Conservation (phyloP, 1,140 invertebrate genomes). For the Micrasema longulum region DNA sequence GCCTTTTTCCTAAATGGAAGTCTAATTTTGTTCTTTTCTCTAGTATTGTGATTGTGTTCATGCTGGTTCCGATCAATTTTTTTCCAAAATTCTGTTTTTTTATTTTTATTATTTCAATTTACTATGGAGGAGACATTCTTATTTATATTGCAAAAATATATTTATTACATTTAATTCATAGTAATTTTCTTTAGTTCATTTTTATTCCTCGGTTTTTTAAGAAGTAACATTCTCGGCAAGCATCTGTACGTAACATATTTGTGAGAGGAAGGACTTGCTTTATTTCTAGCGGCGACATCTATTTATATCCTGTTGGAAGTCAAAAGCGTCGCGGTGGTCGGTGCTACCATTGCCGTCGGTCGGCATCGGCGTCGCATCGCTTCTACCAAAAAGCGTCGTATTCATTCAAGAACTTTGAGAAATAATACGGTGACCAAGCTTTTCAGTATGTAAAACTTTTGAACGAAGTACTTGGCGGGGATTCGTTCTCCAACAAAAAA, state of each 20-base stretch:
- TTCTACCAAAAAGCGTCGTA: background rate
- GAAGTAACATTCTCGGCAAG: background rate
- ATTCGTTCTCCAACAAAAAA: background rate
- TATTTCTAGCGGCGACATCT: conserved; percentile 9
- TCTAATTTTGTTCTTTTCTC: too few relatives aligned
- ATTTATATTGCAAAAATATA: too few relatives aligned
- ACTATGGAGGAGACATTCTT: too few relatives aligned
- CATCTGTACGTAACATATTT: background rate
- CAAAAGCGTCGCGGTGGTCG: conserved; percentile 15
- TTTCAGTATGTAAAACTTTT: background rate
- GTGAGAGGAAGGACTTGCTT: background rate
- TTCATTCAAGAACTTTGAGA: background rate
- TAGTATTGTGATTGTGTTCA: too few relatives aligned
- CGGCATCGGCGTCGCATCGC: background rate
- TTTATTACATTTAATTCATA: background rate
- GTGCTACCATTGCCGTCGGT: background rate
- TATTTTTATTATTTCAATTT: too few relatives aligned
- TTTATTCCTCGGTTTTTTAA: background rate
- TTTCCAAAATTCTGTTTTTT: too few relatives aligned
- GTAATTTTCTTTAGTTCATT: background rate
- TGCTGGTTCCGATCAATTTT: too few relatives aligned
- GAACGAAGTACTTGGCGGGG: background rate
- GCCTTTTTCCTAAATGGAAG: too few relatives aligned
- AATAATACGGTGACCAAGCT: background rate
- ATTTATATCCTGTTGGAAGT: conserved; percentile 24